Conservation (phyloP, 2,888 invertebrate genomes). For the Oasisia sp. region DNA sequence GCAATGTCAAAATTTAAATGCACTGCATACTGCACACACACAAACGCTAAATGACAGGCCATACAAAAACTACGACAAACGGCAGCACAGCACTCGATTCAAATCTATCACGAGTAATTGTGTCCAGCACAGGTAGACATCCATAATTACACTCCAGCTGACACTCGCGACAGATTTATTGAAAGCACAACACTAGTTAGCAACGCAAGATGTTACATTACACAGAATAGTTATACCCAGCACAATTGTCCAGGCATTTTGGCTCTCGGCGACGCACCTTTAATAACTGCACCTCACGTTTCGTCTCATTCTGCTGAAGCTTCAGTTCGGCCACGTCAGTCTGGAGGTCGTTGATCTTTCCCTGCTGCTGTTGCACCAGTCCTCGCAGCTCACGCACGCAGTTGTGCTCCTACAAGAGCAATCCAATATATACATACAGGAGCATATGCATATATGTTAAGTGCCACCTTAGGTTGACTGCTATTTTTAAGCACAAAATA, state of each 20-base stretch:
- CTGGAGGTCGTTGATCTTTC: constrained; percentile 86
- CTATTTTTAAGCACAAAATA: too few relatives aligned
- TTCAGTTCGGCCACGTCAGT: constrained; percentile 87
- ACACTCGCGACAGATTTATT: neutral
- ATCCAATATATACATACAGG: neutral
- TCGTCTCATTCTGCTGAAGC: constrained; percentile 86
- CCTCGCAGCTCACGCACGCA: constrained; percentile 89
- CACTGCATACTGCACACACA: neutral
- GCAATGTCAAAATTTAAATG: too few relatives aligned
- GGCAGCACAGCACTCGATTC: neutral
- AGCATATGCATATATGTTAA: too few relatives aligned
- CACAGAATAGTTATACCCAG: neutral
- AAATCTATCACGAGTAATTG: neutral
- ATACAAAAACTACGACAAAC: neutral
- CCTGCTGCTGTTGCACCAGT: constrained; percentile 85
- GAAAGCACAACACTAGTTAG: too few relatives aligned
- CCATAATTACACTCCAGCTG: neutral
- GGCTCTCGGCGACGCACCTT: constrained; percentile 73
- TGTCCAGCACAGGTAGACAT: neutral
- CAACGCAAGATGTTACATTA: neutral
- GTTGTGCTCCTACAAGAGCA: constrained; percentile 78
- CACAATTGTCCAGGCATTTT: neutral
- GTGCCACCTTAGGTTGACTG: too few relatives aligned
- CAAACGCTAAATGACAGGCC: neutral
- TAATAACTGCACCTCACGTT: constrained; percentile 85